Percentiles rank a stretch among this genome's conserved stretches.
Conservation (phyloP, 2,888 invertebrate species). For the Coronaproctus castanopsis region DNA sequence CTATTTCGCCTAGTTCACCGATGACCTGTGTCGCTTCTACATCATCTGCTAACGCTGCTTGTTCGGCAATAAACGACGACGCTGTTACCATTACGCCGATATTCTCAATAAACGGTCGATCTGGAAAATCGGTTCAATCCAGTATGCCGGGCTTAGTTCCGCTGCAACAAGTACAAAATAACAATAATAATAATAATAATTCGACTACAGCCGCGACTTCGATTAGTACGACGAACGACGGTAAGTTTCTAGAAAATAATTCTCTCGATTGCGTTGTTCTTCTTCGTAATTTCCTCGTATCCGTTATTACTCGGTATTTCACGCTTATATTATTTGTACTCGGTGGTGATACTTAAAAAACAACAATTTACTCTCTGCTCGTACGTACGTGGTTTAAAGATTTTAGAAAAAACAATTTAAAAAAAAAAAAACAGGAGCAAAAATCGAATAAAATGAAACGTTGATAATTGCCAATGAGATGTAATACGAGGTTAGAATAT, state of each 20-base stretch:
- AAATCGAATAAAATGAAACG: too few relatives aligned
- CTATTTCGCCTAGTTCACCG: constrained; percentile 13
- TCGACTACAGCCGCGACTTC: not conserved
- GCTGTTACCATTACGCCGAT: too few relatives aligned
- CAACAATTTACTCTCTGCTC: too few relatives aligned
- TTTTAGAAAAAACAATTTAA: too few relatives aligned
- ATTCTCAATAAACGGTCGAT: not conserved
- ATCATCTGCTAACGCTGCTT: constrained; percentile 26
- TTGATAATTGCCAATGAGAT: not conserved
- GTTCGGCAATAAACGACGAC: constrained; percentile 9
- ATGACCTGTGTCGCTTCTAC: constrained; percentile 13
- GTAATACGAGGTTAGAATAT: not conserved
- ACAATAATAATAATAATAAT: too few relatives aligned
- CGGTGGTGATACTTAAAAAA: too few relatives aligned
- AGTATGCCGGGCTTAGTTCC: not conserved
- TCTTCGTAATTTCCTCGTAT: not conserved
- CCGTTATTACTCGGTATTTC: not conserved
- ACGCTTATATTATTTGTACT: too few relatives aligned
- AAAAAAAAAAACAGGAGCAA: too few relatives aligned
- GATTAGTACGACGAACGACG: not conserved
- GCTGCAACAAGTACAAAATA: not conserved
- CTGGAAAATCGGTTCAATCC: not conserved
- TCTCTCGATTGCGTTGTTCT: too few relatives aligned
- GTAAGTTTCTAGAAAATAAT: not conserved
- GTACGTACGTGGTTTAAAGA: too few relatives aligned